Evolutionary conservation across 2,797 vertebrate species (phyloP).

Genomic region (Peromyscus melanophrys): DNA sequence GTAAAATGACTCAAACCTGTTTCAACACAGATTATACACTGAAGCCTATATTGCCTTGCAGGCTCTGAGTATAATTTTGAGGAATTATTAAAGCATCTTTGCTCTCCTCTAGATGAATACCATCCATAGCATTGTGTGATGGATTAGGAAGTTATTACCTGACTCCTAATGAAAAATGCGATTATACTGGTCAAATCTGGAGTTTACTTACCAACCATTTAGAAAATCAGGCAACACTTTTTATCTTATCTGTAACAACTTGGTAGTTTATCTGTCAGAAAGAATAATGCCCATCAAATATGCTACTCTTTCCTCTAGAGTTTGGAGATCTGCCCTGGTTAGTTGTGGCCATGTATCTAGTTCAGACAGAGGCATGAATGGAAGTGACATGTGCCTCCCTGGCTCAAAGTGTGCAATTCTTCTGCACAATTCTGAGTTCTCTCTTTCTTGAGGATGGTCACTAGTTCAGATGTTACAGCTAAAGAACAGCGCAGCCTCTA

Average conservation of each 20-base stretch:
- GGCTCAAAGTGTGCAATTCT: neutral
- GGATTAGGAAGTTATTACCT: neutral
- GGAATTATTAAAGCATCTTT: neutral
- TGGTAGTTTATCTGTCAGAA: neutral
- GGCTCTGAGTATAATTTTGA: neutral
- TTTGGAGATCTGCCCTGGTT: neutral
- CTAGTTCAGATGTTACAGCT: neutral
- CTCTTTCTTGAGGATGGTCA: neutral
- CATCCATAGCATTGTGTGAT: neutral
- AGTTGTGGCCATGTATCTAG: neutral
- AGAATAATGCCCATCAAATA: neutral
- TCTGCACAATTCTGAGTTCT: no score
- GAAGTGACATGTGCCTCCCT: neutral
- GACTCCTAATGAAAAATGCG: neutral
- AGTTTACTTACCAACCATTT: neutral
- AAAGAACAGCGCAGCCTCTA: neutral
- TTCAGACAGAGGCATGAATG: neutral
- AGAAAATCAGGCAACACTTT: neutral
- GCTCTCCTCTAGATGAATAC: neutral
- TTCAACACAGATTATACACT: neutral
- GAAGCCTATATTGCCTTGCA: neutral
- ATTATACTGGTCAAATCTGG: neutral
- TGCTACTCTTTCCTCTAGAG: neutral
- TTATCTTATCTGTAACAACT: neutral
- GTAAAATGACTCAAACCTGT: neutral